These are phyloP conservation scores for Sebastes taczanowskii DNA, from an alignment of 2,797 vertebrate species.

Conservation along the genomic window DNA sequence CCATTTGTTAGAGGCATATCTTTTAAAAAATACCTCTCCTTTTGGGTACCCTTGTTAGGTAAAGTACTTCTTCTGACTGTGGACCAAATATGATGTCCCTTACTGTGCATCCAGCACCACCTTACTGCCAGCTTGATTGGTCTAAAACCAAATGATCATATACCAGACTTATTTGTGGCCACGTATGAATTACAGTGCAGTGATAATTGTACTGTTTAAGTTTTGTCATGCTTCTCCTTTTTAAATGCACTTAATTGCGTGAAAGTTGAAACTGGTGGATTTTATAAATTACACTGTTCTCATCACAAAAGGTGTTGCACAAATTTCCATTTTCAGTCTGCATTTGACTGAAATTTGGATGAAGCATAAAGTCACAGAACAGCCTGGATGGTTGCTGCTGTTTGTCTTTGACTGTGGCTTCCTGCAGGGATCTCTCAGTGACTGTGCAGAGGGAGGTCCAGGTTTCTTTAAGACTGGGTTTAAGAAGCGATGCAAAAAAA, in stretches of 20 bases:
- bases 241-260: background rate
- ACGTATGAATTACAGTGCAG: background rate
- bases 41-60: background rate
- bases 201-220: background rate
- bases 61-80: background rate
- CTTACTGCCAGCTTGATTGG: background rate
- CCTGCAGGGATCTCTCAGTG: conserved; percentile 21
- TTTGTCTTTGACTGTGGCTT: conserved; percentile 21
- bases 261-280: background rate
- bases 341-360: background rate
- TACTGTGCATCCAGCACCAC: background rate
- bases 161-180: background rate
- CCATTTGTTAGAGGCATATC: background rate
- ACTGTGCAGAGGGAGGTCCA: conserved; percentile 18
- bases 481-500: conserved; percentile 62
- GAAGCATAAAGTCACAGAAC: background rate
- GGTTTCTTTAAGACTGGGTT: conserved; percentile 47
- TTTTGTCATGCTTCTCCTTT: background rate
- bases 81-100: background rate
- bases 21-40: background rate
- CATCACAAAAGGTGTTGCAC: background rate
- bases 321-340: background rate
- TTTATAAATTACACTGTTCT: background rate
- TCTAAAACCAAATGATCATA: background rate
- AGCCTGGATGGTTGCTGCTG: background rate